Base-by-base conservation (phyloP, 2,113 vertebrate genomes). In the Cheirogaleus medius region DNA sequence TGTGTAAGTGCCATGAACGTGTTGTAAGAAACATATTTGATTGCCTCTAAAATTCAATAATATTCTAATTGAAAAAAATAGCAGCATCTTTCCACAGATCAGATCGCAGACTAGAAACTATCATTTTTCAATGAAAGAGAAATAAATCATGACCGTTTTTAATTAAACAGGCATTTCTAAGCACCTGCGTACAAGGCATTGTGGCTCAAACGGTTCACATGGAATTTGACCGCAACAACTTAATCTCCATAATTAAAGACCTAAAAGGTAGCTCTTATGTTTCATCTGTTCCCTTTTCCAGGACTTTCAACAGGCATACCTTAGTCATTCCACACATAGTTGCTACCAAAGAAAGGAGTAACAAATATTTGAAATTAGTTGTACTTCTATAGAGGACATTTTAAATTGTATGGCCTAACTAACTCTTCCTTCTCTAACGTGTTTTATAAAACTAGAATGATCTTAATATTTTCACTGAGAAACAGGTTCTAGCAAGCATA, bases 181-280 rank as follows among this genome's bases (percentile, higher is more conserved):
- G 64, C 83, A 97, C 83, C 69, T 90, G 54, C 86, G 32, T 77
- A 82, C 88, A 83, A 54, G 37, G 80, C 52, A 90, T 4, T 87
- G 69, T 37, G 49, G 74, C 84, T 97, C 91, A 91, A 94, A 96
- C 32, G 23, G 94, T 96, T 87, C 81, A 95, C 84, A 39, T 82
- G 96, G 93, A 97, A 97, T 95, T 63, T 95, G 91, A 96, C 87
- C 90, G 1, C 83, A 97, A 94, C 81, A 95, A 94, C 90, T 93
- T 96, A 97, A 97, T 93, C 85, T 98, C 87, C 87, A 95, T 97
- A 97, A 98, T 96, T 97, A 97, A 97, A 97, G 95, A 96, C 83
- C 93, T 94, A 97, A 92, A 97, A 94, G 69, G 63, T 87, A 94
- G 91, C 60, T 96, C 95, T 97, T 97, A 90, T 1, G n/a, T 97